Percentiles rank a stretch among this genome's conserved stretches.
These are phyloP conservation scores for Vanessa cardui DNA, from an alignment of 2,888 invertebrate genomes.

Conservation along the genomic window DNA sequence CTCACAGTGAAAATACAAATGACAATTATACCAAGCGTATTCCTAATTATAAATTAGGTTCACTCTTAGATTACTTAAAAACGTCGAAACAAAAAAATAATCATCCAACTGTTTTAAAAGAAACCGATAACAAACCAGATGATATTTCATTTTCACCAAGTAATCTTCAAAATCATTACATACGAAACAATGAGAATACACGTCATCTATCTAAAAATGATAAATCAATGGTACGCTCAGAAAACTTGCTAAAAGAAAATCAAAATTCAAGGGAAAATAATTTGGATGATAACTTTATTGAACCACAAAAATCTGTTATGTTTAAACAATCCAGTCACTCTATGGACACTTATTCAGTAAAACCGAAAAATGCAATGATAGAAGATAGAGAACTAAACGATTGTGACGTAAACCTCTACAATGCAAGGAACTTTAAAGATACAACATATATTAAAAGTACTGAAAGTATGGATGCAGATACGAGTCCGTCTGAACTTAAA, in stretches of 20 bases:
- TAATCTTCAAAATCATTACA: conserved; percentile 3
- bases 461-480: conserved; percentile 12
- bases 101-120: not conserved
- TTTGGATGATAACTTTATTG: not conserved
- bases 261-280: not conserved
- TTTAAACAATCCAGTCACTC: not conserved
- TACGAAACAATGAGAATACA: not conserved
- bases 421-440: not conserved
- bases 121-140: not conserved
- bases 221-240: not conserved
- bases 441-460: not conserved
- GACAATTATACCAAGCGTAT: not conserved
- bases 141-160: conserved; percentile 4
- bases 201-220: not conserved
- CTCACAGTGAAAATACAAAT: not conserved
- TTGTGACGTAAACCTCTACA: not conserved
- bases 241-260: not conserved
- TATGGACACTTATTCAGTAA: too few relatives aligned
- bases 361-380: not conserved
- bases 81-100: conserved; percentile 6
- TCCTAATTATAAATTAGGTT: conserved; percentile 16
- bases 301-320: not conserved
- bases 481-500: conserved; percentile 21
- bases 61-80: conserved; percentile 14
- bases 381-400: not conserved